These are phyloP conservation scores for Heliconius erato DNA, from an alignment of 2,888 invertebrate species.

Conservation along the genomic window DNA sequence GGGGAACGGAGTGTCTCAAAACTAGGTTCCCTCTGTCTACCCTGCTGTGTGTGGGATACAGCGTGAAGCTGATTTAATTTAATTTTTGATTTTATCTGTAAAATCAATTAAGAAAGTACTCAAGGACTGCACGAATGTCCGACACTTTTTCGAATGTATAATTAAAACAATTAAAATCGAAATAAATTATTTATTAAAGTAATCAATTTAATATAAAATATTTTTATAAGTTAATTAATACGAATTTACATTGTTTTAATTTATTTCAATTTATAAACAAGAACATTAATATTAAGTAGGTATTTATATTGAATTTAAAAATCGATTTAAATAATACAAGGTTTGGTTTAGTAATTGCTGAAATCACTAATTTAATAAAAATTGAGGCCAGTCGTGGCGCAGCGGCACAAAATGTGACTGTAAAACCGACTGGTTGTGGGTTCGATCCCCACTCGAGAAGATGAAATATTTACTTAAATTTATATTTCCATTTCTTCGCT, in stretches of 20 bases:
- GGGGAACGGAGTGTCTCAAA: no score
- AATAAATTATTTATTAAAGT: neutral
- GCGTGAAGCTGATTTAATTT: no score
- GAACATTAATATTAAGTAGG: neutral
- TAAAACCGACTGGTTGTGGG: no score
- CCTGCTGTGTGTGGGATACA: no score
- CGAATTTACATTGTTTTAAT: neutral
- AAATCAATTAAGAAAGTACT: conserved; percentile 23
- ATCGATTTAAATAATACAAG: neutral
- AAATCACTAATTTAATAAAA: neutral
- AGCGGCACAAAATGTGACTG: no score
- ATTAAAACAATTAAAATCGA: neutral
- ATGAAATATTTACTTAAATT: no score
- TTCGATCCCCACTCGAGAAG: no score
- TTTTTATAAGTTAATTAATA: neutral
- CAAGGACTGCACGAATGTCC: neutral
- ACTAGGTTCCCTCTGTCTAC: no score
- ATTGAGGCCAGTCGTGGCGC: no score
- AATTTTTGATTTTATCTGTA: neutral
- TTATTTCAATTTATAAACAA: neutral
- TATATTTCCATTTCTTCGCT: no score
- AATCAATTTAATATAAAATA: neutral
- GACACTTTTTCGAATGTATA: neutral
- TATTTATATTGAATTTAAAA: neutral
- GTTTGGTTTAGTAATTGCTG: neutral